phyloP scores from a whole-genome alignment of 2,113 vertebrate species.

The Suricata suricatta region DNA sequence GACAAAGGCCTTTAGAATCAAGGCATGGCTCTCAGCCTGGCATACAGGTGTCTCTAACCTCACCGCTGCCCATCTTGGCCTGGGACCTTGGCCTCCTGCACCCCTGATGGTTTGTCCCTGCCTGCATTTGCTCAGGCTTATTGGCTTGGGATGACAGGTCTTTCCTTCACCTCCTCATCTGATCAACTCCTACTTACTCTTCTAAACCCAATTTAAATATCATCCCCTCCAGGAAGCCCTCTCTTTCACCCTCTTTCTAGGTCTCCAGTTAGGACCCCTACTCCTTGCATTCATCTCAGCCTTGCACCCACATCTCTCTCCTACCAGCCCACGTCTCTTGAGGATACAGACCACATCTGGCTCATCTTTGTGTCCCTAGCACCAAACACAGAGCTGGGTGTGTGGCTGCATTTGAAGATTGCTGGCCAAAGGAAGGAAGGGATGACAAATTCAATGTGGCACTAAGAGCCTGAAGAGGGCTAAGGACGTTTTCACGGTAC shows the following conservation, averaged over 20 bases:
- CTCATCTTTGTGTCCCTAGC: background rate
- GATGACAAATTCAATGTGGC: fast-evolving
- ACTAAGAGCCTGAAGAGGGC: background rate
- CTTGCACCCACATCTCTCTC: background rate
- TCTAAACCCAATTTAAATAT: background rate
- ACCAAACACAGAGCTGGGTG: background rate
- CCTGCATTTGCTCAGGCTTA: background rate
- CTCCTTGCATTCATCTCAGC: background rate
- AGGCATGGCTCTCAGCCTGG: background rate
- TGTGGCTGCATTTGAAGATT: background rate
- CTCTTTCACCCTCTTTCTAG: background rate
- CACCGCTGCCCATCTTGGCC: background rate
- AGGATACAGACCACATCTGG: background rate
- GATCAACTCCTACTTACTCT: background rate
- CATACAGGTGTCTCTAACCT: background rate
- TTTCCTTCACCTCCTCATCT: background rate
- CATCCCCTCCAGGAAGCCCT: background rate
- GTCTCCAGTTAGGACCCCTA: background rate
- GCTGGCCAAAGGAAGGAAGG: background rate
- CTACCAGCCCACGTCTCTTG: background rate
- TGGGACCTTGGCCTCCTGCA: background rate
- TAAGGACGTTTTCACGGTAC: fast-evolving
- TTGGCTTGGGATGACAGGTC: background rate
- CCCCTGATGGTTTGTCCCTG: background rate
- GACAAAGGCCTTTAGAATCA: background rate